These are phyloP conservation scores for Podabrus alpinus DNA, from an alignment of 2,888 invertebrate genomes.

Conservation along the genomic window DNA sequence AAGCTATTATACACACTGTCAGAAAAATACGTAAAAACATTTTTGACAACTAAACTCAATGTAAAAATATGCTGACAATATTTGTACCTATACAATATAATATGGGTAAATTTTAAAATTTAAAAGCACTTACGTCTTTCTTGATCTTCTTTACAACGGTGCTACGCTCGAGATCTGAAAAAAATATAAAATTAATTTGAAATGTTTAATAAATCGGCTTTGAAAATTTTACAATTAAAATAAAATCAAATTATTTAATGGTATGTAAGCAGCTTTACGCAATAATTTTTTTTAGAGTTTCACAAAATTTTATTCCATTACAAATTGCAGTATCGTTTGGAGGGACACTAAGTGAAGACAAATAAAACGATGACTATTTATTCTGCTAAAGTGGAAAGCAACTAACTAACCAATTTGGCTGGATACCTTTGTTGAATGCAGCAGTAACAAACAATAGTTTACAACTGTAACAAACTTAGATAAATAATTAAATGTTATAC, in stretches of 20 bases:
- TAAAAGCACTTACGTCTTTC: not conserved
- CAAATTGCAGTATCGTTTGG: not conserved
- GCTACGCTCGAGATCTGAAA: not conserved
- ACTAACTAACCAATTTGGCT: conserved; percentile 7
- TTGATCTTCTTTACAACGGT: not conserved
- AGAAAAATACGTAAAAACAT: not conserved
- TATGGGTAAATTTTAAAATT: not conserved
- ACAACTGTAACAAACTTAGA: not conserved
- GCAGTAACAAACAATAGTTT: conserved; percentile 5
- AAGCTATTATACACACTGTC: conserved; percentile 3
- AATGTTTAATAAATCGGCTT: too few species aligned
- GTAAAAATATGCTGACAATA: not conserved
- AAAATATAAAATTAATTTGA: not conserved
- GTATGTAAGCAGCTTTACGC: too few species aligned
- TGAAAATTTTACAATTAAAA: too few species aligned
- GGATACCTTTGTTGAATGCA: conserved; percentile 6
- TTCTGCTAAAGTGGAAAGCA: conserved; percentile 5
- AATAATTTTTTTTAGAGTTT: too few species aligned
- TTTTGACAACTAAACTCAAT: not conserved
- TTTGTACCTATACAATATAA: not conserved
- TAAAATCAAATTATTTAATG: too few species aligned
- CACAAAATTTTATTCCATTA: not conserved
- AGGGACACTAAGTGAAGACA: conserved; percentile 2
- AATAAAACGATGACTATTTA: conserved; percentile 1
- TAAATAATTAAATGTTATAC: not conserved